phyloP scores from a whole-genome alignment of 37 sponge, comb jelly and placozoan genomes.

The Eunapius fragilis region DNA sequence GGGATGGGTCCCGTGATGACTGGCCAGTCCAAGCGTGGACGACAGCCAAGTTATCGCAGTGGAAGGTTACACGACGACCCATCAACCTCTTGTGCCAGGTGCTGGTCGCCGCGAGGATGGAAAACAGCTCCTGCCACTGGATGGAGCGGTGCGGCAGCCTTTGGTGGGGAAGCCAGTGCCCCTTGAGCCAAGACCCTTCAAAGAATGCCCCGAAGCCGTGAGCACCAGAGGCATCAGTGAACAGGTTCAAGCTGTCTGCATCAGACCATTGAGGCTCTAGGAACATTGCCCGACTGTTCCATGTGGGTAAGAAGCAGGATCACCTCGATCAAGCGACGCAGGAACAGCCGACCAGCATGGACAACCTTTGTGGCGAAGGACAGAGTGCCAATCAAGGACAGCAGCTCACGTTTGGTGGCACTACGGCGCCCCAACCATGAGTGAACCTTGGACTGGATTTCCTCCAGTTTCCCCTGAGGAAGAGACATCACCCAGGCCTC shows the following conservation, averaged over 20 bases:
- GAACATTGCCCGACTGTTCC: conserved; percentile 12
- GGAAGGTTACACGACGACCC: neutral
- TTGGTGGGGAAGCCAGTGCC: conserved; percentile 6
- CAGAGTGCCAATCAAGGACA: conserved; percentile 16
- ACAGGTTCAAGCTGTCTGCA: neutral
- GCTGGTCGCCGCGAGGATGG: conserved; percentile 7
- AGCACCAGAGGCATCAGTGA: conserved; percentile 22
- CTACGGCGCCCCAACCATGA: neutral
- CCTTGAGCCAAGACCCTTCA: neutral
- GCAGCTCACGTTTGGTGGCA: conserved; percentile 37
- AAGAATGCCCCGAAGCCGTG: conserved; percentile 20
- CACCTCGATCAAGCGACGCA: conserved; percentile 32
- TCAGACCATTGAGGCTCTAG: conserved; percentile 10
- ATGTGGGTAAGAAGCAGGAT: neutral
- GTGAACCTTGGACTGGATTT: conserved; percentile 1
- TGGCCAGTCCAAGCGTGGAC: neutral
- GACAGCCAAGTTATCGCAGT: conserved; percentile 30
- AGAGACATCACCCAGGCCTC: neutral
- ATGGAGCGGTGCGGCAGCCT: neutral
- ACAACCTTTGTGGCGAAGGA: conserved; percentile 19
- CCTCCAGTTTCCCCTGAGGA: conserved; percentile 17
- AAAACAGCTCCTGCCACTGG: conserved; percentile 18
- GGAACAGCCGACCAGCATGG: conserved; percentile 22
- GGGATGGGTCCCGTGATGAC: neutral
- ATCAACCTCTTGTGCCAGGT: conserved; percentile 1